Evolutionary conservation across 2,113 vertebrate species (phyloP), one percentile per base, ranked within the genome.

Genomic region (Herpetotheres cachinnans): DNA sequence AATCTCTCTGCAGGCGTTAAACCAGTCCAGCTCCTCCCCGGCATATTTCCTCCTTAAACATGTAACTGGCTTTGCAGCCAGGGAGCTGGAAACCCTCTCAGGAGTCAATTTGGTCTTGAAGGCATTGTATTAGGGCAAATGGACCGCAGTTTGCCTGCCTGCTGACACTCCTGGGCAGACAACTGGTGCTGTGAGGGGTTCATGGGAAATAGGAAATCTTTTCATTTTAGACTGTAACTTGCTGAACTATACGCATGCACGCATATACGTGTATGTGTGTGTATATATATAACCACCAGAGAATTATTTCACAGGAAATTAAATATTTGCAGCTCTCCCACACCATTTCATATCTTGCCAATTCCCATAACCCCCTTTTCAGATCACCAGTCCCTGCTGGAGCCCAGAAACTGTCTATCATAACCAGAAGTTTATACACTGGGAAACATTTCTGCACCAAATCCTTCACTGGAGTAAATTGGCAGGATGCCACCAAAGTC

Each of bases 241-340:
- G 61, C 81, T 55, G 88, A 86, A 13, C 67, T 73, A 46, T 29
- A 65, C 65, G 40, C 36, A 54, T 6, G 8, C 46, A 69, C 56
- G 32, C 10, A 13, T 36, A 63, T 27, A 25, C 7, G 0, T 26
- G 30, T 44, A 25, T 66, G 18, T 50, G 8, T n/a, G 3, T 40
- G 0, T 40, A 55, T 55, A 56, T 58, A 66, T 69, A 67, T 56
- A 90, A 3, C 42, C 92, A 77, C 89, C 40, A 55, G 90, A 86
- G 95, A 97, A 93, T 95, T 96, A 85, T 96, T 97, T 96, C 86
- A 77, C 90, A 94, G 83, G 91, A 94, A 95, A 95, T 98, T 95
- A 96, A 97, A 91, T 95, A 90, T 95, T 96, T 94, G 85, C 90
- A 92, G 62, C 81, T 96, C 87, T 95, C 93, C 71, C 61, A 86